Conservation (phyloP, 1,140 invertebrate species). For the Trichonephila clavata region DNA sequence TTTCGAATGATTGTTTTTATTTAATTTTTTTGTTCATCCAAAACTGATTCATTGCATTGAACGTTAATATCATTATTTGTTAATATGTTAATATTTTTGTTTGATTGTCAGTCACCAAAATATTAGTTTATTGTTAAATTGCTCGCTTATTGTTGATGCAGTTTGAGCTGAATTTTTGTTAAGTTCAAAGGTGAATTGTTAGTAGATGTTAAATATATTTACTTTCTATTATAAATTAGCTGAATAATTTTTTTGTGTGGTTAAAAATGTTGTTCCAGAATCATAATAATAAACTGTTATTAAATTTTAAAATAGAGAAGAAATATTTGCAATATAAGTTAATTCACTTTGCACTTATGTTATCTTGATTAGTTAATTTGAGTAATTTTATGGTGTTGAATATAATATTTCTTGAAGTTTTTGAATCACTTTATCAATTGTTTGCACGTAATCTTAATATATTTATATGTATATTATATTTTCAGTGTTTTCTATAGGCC, state of each 20-base stretch:
- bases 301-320: not conserved
- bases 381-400: slow-evolving; percentile 17
- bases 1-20: slow-evolving; percentile 25
- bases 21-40: not conserved
- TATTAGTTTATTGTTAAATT: slow-evolving; percentile 52
- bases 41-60: not conserved
- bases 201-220: not conserved
- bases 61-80: slow-evolving; percentile 38
- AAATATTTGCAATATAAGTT: not conserved
- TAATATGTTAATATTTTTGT: slow-evolving; percentile 56
- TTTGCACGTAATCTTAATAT: not conserved
- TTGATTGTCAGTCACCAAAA: not conserved
- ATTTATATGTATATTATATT: too few species aligned
- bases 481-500: too few species aligned
- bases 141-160: slow-evolving; percentile 17
- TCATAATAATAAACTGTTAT: not conserved
- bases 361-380: not conserved
- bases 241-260: not conserved
- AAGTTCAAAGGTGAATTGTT: not conserved
- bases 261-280: not conserved
- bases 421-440: not conserved
- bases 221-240: not conserved
- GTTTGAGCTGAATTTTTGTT: slow-evolving; percentile 19
- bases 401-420: not conserved
- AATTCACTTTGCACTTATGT: not conserved